Evolutionary conservation across 2,888 invertebrate species (phyloP), one percentile per base, ranked within the genome.

Genomic region (Acrocera orbiculus): DNA sequence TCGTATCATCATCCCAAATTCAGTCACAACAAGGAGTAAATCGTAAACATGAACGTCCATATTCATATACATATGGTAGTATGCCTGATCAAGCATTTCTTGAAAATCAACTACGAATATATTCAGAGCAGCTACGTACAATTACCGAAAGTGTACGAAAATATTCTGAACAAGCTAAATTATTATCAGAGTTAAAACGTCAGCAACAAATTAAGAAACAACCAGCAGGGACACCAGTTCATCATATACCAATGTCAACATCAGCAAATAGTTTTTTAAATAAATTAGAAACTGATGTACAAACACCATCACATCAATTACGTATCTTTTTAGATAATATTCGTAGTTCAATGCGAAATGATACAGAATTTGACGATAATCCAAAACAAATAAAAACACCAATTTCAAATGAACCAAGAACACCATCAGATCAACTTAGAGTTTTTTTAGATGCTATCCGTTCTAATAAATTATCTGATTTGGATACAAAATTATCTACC

Each of bases 131-230:
- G 32, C 40, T 60, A 16, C 46, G 56, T 13, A 56, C 56, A 23
- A 60, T 60, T 11, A 60, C 60, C 1, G 60, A 60, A 37, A 59
- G 58, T 41, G 60, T 60, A 16, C 47, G 60, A 4, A 60, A 60
- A 37, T 60, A 60, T 39, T 59, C 59, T 3, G 60, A 60, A 36
- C 60, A 60, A 36, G 58, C 60, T 2, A 58, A 60, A 38, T 38
- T 60, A 4, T 41, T 60, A 4, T 58, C 58, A 0, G 60, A 60
- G 40, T 35, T 60, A 3, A 60, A 60, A 34, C 50, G 60, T 0
- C 58, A 59, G 30, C 58, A 58, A 37, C 54, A 56, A 35, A 32
- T 56, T 10, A 36, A 37, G 4, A 40, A 44, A 10, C 39, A 37
- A 16, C 40, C 36, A 10, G 5, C 27, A 20, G 11, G 15, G 20